Conservation (phyloP, 2,888 invertebrate genomes). For the Eilema depressum region DNA sequence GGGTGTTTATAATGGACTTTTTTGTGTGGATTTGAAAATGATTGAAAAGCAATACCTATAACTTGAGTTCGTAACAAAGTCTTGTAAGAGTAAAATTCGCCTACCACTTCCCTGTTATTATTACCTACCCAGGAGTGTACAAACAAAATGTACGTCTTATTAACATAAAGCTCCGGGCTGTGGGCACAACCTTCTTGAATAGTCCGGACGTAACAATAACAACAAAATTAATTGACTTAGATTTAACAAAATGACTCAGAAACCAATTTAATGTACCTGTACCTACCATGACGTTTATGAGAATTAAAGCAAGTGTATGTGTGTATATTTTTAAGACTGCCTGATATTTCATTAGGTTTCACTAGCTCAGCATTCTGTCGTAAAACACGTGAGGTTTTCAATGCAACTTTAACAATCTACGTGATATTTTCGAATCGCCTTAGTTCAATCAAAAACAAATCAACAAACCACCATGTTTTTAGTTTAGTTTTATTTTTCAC, state of each 20-base stretch:
- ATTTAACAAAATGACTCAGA: background rate
- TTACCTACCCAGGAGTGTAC: background rate
- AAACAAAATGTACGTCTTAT: background rate
- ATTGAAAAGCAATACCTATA: background rate
- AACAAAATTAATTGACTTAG: background rate
- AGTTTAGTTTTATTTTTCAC: no score
- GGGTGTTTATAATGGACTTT: no score
- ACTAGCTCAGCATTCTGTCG: no score
- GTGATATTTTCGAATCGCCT: no score
- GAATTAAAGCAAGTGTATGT: no score
- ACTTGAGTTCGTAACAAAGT: background rate
- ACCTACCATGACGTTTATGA: no score
- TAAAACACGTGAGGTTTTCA: no score
- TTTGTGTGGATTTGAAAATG: background rate
- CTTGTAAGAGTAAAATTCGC: background rate
- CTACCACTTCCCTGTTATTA: conserved; percentile 2
- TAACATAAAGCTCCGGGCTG: background rate
- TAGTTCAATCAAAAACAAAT: no score
- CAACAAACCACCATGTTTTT: no score
- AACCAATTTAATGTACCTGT: background rate
- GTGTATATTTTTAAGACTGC: no score
- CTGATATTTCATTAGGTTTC: no score
- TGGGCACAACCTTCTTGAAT: background rate
- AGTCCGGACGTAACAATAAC: background rate
- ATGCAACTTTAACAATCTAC: no score